These are phyloP conservation scores for Zaprionus taronus DNA, from an alignment of 1,140 invertebrate species.

Conservation along the genomic window DNA sequence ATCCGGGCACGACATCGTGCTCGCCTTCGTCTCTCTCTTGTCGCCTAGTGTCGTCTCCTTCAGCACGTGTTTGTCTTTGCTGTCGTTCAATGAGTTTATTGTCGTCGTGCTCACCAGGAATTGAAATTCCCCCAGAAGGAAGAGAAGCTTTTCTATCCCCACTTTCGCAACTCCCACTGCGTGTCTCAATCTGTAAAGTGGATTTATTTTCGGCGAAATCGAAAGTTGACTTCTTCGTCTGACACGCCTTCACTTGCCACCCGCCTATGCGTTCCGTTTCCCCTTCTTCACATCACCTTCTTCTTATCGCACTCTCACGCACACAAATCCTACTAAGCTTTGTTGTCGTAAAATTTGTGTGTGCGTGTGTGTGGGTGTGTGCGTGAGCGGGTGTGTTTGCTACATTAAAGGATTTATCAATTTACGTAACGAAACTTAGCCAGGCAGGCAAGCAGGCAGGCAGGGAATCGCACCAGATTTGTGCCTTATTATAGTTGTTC, in stretches of 20 bases:
- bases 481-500: constrained; percentile 50
- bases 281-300: constrained; percentile 1
- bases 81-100: constrained; percentile 69
- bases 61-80: constrained; percentile 65
- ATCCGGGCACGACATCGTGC: constrained; percentile 56
- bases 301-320: not conserved
- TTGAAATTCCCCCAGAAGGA: constrained; percentile 62
- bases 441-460: constrained; percentile 3
- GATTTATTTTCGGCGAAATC: constrained; percentile 79
- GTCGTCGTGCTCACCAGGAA: constrained; percentile 67
- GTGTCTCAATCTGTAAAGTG: constrained; percentile 73
- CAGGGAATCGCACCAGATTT: constrained; percentile 42
- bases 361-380: constrained; percentile 14
- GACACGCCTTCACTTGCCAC: constrained; percentile 11
- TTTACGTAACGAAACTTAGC: constrained; percentile 64
- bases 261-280: not conserved
- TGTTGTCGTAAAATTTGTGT: constrained; percentile 34
- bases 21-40: constrained; percentile 12
- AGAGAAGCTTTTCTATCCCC: not conserved
- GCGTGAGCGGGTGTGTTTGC: constrained; percentile 10
- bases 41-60: constrained; percentile 28
- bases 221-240: constrained; percentile 72
- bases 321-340: constrained; percentile 26
- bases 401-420: constrained; percentile 81
- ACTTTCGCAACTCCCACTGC: not conserved